Evolutionary conservation across 2,797 vertebrate genomes (phyloP), one percentile per base, ranked within the genome.

Genomic region (Sternotherus odoratus): DNA sequence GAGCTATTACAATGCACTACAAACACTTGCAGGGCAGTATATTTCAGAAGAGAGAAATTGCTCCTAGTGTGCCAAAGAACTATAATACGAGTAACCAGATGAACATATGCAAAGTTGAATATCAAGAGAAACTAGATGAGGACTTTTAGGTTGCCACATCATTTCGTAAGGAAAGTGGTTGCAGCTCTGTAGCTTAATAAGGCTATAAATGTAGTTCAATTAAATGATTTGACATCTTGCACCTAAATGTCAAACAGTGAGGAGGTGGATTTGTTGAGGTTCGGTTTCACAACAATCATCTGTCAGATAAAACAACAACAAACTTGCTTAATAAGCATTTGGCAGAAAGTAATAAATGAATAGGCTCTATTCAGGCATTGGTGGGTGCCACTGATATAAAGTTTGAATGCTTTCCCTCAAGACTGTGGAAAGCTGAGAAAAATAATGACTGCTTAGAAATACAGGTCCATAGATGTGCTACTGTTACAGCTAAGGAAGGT

Each of bases 381-480:
- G 77, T 10, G 54, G 43, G 13, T 90, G 46, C 49, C 33, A 4
- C 4, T 16, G 3, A 88, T 57, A 53, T 48, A 43, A 86, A 92
- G 85, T 86, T 6, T 83, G 89, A 87, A 60, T 4, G 30, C n/a
- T 86, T 85, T 83, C 79, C 79, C 90, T 85, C 51, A 95, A 90
- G 90, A 90, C 54, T 75, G 17, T 49, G 90, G 77, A 87, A 90
- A 94, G 88, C 13, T 54, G 91, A 83, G 77, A 86, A 87, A 81
- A 85, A 78, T 13, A 51, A 3, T 63, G 77, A 49, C 28, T 3
- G 1, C 3, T n/a, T 43, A 92, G 84, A 92, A 43, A 77, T 57
- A 91, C n/a, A 8, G 12, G 36, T 28, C 6, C 49, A 85, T 23
- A 86, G 43, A 87, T 5, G 28, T 54, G 28, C 6, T 39, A 11